phyloP scores from a whole-genome alignment of 92 coral and sea anemone genomes.

The Phenganax marumi region DNA sequence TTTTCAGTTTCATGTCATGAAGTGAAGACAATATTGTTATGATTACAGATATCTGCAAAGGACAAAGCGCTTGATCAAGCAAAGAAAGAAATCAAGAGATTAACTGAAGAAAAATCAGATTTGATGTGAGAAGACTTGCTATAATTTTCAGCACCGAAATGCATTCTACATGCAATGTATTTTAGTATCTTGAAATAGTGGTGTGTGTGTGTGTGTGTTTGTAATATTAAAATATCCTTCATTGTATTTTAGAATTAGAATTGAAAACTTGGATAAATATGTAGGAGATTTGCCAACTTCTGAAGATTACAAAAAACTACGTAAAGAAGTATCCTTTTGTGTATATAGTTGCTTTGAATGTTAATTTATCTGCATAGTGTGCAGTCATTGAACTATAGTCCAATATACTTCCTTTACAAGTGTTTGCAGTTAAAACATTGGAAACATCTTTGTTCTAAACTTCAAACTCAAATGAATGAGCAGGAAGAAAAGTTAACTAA shows the following conservation, averaged over 20 bases:
- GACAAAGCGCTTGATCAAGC: conserved; percentile 6
- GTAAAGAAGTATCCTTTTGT: conserved; percentile 39
- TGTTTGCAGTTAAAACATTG: conserved; percentile 25
- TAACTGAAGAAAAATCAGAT: conserved; percentile 20
- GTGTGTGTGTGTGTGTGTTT: neutral
- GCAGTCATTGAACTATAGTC: neutral
- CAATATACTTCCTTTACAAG: neutral
- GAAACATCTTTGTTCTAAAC: conserved; percentile 28
- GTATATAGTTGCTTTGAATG: neutral
- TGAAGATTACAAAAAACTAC: conserved; percentile 34
- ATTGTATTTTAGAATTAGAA: conserved; percentile 23
- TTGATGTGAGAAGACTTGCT: conserved; percentile 13
- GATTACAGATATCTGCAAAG: conserved; percentile 3
- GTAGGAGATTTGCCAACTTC: conserved; percentile 35
- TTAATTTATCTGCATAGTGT: neutral
- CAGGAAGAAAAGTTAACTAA: conserved; percentile 35
- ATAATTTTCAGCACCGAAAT: neutral
- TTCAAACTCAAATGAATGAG: conserved; percentile 28
- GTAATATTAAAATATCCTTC: neutral
- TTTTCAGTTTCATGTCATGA: neutral
- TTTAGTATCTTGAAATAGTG: neutral
- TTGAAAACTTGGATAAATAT: conserved; percentile 36
- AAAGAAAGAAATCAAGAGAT: conserved; percentile 13
- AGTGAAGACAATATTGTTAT: neutral
- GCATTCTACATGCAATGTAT: neutral